These are phyloP conservation scores for Montipora efflorescens DNA, from an alignment of 64 coral and sea anemone species.

Conservation along the genomic window DNA sequence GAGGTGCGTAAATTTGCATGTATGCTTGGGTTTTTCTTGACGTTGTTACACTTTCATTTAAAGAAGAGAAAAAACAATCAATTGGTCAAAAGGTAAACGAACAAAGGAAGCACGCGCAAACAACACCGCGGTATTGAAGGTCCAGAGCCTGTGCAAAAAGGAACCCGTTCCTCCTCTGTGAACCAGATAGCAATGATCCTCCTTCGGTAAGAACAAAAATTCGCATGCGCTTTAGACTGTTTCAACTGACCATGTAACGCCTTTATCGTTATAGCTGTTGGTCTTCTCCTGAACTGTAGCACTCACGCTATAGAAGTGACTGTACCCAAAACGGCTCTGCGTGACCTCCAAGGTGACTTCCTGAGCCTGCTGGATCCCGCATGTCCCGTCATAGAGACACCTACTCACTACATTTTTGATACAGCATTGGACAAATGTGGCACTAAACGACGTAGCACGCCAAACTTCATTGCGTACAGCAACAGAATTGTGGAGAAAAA, in stretches of 20 bases:
- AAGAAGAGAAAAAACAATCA: no score
- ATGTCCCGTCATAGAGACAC: conserved; percentile 43
- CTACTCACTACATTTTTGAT: conserved; percentile 70
- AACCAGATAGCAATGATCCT: no score
- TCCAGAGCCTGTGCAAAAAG: no score
- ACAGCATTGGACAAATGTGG: conserved; percentile 57
- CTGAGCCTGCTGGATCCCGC: conserved; percentile 35
- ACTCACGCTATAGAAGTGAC: conserved; percentile 61
- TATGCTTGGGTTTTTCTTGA: background rate
- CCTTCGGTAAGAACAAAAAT: no score
- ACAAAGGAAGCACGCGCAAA: background rate
- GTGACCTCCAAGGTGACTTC: conserved; percentile 65
- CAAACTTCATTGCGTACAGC: conserved; percentile 72
- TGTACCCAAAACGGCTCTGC: conserved; percentile 67
- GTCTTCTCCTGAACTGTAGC: conserved; percentile 65
- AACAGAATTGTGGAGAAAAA: conserved; percentile 60
- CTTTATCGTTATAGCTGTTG: conserved; percentile 25
- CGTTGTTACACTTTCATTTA: no score
- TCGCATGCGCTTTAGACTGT: no score
- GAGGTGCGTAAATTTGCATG: conserved; percentile 54
- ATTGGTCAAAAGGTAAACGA: background rate
- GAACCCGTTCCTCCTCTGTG: no score
- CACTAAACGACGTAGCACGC: conserved; percentile 58
- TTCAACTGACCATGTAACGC: background rate
- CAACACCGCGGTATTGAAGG: background rate